Conservation (phyloP, 2,113 vertebrate species). For the Tauraco erythrolophus region DNA sequence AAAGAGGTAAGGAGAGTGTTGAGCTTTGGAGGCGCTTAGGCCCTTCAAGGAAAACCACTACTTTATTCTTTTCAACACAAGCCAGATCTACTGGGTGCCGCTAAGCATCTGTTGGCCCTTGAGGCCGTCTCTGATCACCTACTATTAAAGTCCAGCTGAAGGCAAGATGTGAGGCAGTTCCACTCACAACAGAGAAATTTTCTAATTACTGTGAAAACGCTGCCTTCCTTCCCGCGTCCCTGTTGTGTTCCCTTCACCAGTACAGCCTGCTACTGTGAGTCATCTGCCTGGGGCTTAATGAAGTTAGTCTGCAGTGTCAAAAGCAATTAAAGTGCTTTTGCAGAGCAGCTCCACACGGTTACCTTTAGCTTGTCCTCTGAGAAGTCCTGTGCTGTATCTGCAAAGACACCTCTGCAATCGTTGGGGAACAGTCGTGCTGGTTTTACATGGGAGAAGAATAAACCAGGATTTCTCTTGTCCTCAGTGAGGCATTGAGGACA, state of each 20-base stretch:
- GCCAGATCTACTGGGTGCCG: background rate
- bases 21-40: background rate
- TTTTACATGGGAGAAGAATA: background rate
- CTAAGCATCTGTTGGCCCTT: background rate
- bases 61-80: background rate
- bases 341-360: background rate
- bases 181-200: background rate
- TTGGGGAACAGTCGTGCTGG: background rate
- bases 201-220: background rate
- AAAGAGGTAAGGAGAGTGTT: background rate
- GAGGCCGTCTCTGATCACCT: background rate
- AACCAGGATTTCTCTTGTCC: background rate
- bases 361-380: slow-evolving; percentile 2
- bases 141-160: background rate
- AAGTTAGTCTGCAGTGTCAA: slow-evolving; percentile 9
- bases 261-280: background rate
- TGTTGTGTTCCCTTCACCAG: background rate
- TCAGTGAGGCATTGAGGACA: background rate
- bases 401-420: background rate
- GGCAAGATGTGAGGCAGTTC: background rate
- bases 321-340: slow-evolving; percentile 16
- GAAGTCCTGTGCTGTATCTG: background rate
- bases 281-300: slow-evolving; percentile 20
- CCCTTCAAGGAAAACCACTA: background rate
- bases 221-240: background rate